Evolutionary conservation across 2,797 vertebrate species (phyloP).

Genomic region (Neostethus bicornis): DNA sequence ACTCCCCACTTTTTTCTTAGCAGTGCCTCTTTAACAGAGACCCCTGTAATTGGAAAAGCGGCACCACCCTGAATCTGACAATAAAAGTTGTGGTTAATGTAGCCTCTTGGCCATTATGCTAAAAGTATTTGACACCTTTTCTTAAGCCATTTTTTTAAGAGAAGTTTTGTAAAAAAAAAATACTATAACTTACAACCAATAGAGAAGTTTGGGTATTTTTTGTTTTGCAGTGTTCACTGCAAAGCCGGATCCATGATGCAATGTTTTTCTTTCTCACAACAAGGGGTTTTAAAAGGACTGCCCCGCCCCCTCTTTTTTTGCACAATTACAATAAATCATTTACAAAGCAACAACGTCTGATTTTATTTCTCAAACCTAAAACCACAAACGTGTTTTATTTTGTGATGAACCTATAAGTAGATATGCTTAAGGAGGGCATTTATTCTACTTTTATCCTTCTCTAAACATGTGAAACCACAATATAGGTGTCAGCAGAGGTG

Average conservation of each 20-base stretch:
- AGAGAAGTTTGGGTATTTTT: too few species aligned
- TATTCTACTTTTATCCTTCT: conserved; percentile 45
- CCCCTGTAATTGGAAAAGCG: conserved; percentile 48
- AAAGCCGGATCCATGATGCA: too few species aligned
- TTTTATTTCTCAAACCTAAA: conserved; percentile 33
- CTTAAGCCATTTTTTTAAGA: conserved; percentile 15
- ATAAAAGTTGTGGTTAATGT: conserved; percentile 6
- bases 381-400: conserved; percentile 53
- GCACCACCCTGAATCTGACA: conserved; percentile 17
- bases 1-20: conserved; percentile 39
- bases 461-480: conserved; percentile 22
- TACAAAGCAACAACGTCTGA: conserved; percentile 2
- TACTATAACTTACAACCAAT: too few species aligned
- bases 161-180: too few species aligned
- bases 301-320: conserved; percentile 11
- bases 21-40: conserved; percentile 8
- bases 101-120: conserved; percentile 6
- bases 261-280: too few species aligned
- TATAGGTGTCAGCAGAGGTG: conserved; percentile 42
- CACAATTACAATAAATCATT: conserved; percentile 30
- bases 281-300: too few species aligned
- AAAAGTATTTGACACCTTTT: neutral
- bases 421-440: conserved; percentile 28
- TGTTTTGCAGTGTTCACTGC: too few species aligned
- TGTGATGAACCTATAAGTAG: conserved; percentile 39